Evolutionary conservation across 2,888 invertebrate genomes (phyloP).

Genomic region (Eubasilissa splendida): DNA sequence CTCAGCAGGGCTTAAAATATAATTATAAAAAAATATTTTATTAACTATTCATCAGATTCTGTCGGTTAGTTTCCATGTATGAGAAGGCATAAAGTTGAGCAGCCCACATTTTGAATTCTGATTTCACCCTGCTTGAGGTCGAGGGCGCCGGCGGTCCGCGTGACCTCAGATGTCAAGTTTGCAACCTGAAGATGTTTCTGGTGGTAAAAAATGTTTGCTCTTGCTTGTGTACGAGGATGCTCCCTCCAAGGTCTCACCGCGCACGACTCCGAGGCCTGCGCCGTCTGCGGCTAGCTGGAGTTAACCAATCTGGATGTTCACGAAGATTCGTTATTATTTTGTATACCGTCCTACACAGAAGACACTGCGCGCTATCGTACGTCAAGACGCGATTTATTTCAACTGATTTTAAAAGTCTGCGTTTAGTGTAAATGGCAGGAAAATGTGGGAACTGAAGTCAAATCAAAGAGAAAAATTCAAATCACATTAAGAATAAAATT

Average conservation of each 20-base stretch:
- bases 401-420: no score
- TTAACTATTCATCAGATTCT: no score
- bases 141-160: slow-evolving; percentile 44
- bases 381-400: no score
- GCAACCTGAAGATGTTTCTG: slow-evolving; percentile 41
- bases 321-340: not conserved
- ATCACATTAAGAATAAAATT: no score
- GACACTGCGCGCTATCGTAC: no score
- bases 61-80: not conserved
- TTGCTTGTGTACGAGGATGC: slow-evolving; percentile 9
- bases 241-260: slow-evolving; percentile 3
- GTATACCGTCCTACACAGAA: no score
- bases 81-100: slow-evolving; percentile 7
- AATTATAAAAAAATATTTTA: no score
- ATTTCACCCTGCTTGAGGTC: slow-evolving; percentile 44
- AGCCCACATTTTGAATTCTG: slow-evolving; percentile 29
- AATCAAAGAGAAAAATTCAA: no score
- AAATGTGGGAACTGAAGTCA: no score
- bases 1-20: no score
- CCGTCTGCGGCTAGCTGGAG: not conserved
- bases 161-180: slow-evolving; percentile 51
- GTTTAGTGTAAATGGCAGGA: no score
- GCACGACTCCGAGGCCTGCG: not conserved
- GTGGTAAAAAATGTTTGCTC: slow-evolving; percentile 21
- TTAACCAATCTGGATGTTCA: not conserved